These are phyloP conservation scores for Drosophila hydei DNA, from an alignment of 1,140 invertebrate species.

Conservation along the genomic window DNA sequence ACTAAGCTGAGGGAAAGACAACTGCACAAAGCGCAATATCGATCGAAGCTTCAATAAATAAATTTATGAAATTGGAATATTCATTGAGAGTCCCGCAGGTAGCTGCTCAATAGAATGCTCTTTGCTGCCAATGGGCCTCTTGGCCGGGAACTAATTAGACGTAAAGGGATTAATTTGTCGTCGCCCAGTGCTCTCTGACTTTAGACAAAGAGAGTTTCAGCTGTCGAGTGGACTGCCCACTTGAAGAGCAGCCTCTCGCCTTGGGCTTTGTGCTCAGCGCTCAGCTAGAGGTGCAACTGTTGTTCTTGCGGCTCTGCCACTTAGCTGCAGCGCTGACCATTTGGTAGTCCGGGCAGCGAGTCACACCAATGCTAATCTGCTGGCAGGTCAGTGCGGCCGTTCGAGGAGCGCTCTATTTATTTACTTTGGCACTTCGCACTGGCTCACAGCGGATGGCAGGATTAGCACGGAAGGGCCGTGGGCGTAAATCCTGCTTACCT, in stretches of 20 bases:
- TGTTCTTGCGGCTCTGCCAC: conserved; percentile 44
- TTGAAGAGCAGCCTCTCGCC: conserved; percentile 14
- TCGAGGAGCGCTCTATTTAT: conserved; percentile 21
- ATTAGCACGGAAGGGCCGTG: conserved; percentile 20
- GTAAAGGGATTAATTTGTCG: conserved; percentile 33
- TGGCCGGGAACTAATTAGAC: conserved; percentile 19
- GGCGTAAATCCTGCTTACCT: conserved; percentile 11
- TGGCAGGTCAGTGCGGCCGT: too few relatives aligned
- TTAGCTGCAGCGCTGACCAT: conserved; percentile 11
- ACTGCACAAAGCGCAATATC: too few relatives aligned
- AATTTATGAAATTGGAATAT: too few relatives aligned
- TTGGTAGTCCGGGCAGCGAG: conserved; percentile 6
- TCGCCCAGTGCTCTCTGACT: not conserved
- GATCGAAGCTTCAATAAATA: too few relatives aligned
- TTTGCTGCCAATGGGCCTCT: not conserved
- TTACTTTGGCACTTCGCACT: conserved; percentile 40
- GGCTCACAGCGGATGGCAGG: not conserved
- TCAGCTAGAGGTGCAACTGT: conserved; percentile 45
- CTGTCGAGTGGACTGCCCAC: conserved; percentile 39
- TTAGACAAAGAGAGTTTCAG: not conserved
- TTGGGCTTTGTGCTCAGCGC: conserved; percentile 11
- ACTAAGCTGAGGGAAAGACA: too few relatives aligned
- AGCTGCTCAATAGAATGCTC: too few relatives aligned
- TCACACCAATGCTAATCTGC: conserved; percentile 44
- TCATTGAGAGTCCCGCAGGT: too few relatives aligned